phyloP scores from a whole-genome alignment of 1,140 invertebrate genomes.

The Drosophila tropicalis region DNA sequence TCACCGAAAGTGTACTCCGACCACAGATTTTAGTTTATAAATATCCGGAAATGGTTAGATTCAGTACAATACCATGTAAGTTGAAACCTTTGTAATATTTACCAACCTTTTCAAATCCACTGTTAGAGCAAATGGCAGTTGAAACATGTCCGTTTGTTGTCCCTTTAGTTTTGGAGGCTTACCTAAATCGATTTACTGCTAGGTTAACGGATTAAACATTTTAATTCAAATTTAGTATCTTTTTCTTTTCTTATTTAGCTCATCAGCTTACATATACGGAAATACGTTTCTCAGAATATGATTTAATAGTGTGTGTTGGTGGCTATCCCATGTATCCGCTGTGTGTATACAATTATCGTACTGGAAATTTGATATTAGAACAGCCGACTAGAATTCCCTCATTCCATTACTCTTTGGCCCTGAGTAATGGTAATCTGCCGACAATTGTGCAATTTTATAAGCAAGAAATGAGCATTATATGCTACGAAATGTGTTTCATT shows the following conservation, averaged over 20 bases:
- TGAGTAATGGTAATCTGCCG: conserved; percentile 37
- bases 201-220: neutral
- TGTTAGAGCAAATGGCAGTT: no score
- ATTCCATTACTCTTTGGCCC: neutral
- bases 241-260: conserved; percentile 6
- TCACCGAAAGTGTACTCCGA: conserved; percentile 49
- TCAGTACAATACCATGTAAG: conserved; percentile 56
- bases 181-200: no score
- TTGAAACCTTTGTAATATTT: neutral
- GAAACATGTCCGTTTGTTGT: neutral
- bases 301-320: conserved; percentile 55
- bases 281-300: conserved; percentile 59
- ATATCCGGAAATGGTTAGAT: conserved; percentile 66
- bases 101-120: no score
- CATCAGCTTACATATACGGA: conserved; percentile 29
- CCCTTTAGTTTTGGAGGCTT: no score
- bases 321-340: conserved; percentile 51
- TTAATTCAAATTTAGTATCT: neutral
- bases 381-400: conserved; percentile 31
- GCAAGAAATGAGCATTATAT: conserved; percentile 42
- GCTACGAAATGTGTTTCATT: conserved; percentile 62
- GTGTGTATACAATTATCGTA: conserved; percentile 68
- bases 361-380: conserved; percentile 27
- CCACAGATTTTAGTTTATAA: conserved; percentile 61
- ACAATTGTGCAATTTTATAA: conserved; percentile 61